Base-by-base conservation (phyloP, 2,113 vertebrate genomes). In the Zootoca vivipara region DNA sequence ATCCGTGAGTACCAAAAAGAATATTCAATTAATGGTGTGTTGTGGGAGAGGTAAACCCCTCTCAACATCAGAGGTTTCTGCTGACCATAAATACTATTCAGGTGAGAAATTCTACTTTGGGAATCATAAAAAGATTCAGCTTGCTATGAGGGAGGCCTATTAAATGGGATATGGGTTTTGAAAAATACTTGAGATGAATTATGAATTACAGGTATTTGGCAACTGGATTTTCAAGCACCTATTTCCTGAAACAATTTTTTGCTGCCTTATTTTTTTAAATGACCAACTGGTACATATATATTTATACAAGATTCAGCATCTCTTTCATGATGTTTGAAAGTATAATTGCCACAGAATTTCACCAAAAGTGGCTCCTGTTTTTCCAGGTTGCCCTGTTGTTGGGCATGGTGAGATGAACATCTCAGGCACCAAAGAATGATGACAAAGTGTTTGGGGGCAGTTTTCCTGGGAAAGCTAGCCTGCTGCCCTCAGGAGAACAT, bases 1-100 rank as follows among this genome's bases (percentile, higher is more conserved):
- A 90, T 94, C 93, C 84, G 88, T 84, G 78, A 90, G 88, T 73
- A 92, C 86, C 85, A 92, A 88, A 92, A 94, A 87, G 86, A 94
- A 87, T 94, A 92, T 92, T 93, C 83, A 92, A n/a, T 93, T 89
- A 90, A 38, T 74, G 20, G 69, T 80, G 77, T 87, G 86, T 64
- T 89, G 79, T 12, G 74, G 86, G 85, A 94, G 62, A 82, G 81
- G 88, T 89, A 75, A 89, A 6, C 86, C 92, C 93, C 91, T 89
- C 83, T 87, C 80, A 91, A 86, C 62, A 78, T 91, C 78, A 80
- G 65, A 84, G 65, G 58, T 80, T 94, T 93, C 79, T 92, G 46
- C 40, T 94, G 85, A 89, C 87, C 90, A 90, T 88, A 94, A 93
- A 87, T 91, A 91, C 69, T 67, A 64, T 42, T 73, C 75, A 82